A percentile compares a stretch with the other conserved stretches of the same genome.
Evolutionary conservation across 1,140 invertebrate species (phyloP).

Genomic region (Scaptomyza montana): DNA sequence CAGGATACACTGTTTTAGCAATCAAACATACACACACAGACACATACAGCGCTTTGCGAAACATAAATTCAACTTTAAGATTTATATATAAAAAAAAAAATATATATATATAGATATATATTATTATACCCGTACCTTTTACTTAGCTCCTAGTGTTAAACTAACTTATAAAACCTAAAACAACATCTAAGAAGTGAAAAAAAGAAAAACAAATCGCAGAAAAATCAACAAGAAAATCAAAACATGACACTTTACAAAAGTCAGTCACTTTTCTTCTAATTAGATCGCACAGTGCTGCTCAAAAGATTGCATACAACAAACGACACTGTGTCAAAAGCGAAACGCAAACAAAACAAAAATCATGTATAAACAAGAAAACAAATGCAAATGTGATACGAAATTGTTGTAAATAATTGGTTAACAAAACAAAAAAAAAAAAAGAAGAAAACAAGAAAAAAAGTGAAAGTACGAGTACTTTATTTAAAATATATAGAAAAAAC

Average conservation of each 20-base stretch:
- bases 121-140: constrained; percentile 80
- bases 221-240: constrained; percentile 25
- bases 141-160: constrained; percentile 67
- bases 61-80: constrained; percentile 14
- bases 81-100: constrained; percentile 30
- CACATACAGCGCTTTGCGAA: constrained; percentile 47
- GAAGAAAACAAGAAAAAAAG: constrained; percentile 23
- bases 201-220: not conserved
- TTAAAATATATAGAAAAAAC: constrained; percentile 16
- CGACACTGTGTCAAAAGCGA: constrained; percentile 40
- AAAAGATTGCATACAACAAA: constrained; percentile 78
- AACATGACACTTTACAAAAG: constrained; percentile 32
- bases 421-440: constrained; percentile 32
- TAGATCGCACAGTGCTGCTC: constrained; percentile 77
- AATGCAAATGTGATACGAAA: constrained; percentile 81
- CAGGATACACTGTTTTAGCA: constrained; percentile 37
- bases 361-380: constrained; percentile 18
- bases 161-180: constrained; percentile 46
- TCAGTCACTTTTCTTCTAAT: constrained; percentile 12
- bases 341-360: not conserved
- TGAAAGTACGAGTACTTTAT: constrained; percentile 7
- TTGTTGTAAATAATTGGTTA: constrained; percentile 82
- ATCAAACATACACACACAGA: constrained; percentile 42
- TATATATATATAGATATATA: constrained; percentile 52
- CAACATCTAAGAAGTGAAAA: not conserved